Conservation (phyloP, 2,797 vertebrate species). For the Coranthus polyacanthus region DNA sequence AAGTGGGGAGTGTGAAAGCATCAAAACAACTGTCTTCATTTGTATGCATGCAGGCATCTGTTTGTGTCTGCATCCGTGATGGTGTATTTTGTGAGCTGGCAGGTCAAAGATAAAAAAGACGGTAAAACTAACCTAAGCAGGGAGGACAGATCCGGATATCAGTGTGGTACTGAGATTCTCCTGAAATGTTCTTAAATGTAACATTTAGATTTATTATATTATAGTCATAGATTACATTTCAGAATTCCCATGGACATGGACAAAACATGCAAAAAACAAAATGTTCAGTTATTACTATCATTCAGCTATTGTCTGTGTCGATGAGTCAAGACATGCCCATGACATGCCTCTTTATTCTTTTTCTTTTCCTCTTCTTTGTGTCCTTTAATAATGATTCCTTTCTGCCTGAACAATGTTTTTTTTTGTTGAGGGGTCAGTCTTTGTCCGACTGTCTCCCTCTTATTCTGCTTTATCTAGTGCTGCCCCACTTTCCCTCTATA, state of each 20-base stretch:
- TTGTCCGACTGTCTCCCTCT: slow-evolving; percentile 51
- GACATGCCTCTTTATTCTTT: slow-evolving; percentile 41
- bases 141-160: neutral
- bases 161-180: too few relatives aligned
- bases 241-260: neutral
- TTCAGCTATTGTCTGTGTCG: slow-evolving; percentile 61
- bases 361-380: slow-evolving; percentile 65
- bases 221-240: too few relatives aligned
- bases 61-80: slow-evolving; percentile 37
- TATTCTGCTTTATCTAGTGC: slow-evolving; percentile 27
- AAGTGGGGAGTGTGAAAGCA: slow-evolving; percentile 18
- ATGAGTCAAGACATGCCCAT: slow-evolving; percentile 60
- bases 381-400: slow-evolving; percentile 62
- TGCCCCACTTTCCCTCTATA: neutral
- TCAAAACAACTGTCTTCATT: slow-evolving; percentile 52
- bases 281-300: slow-evolving; percentile 56
- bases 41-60: slow-evolving; percentile 56
- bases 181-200: too few relatives aligned
- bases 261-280: slow-evolving; percentile 7
- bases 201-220: too few relatives aligned
- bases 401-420: slow-evolving; percentile 56
- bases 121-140: neutral
- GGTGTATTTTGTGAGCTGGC: slow-evolving; percentile 20
- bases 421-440: slow-evolving; percentile 52
- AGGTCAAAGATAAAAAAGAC: neutral